Evolutionary conservation across 2,888 invertebrate genomes (phyloP).

Genomic region (Gastrophysa polygoni): DNA sequence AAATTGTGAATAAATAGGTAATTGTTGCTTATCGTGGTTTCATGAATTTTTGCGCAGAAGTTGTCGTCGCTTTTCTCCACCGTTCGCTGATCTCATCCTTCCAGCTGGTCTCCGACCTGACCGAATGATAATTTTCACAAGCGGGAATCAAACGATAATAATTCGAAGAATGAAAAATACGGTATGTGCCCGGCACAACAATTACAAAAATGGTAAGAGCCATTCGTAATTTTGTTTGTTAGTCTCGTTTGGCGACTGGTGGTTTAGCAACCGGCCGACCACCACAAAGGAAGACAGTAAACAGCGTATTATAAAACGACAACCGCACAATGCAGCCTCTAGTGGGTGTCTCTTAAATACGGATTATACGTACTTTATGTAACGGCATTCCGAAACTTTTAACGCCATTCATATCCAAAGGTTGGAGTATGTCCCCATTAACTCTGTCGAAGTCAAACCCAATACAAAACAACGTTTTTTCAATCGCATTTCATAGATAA

Average conservation of each 20-base stretch:
- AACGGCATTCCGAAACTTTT: slow-evolving; percentile 20
- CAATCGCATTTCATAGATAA: too few relatives aligned
- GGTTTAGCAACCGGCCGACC: not conserved
- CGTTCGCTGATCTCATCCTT: too few relatives aligned
- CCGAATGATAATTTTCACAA: too few relatives aligned
- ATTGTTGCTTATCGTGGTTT: too few relatives aligned
- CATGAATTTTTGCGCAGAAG: too few relatives aligned
- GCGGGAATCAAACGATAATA: too few relatives aligned
- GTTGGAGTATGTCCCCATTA: not conserved
- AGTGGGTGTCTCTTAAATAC: slow-evolving; percentile 24
- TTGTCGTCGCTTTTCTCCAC: too few relatives aligned
- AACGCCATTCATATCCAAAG: not conserved
- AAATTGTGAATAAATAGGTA: too few relatives aligned
- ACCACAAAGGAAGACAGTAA: slow-evolving; percentile 7
- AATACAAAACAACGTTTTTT: not conserved
- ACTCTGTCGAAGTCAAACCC: not conserved
- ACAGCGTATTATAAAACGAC: slow-evolving; percentile 3
- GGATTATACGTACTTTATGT: slow-evolving; percentile 29
- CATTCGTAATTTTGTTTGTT: not conserved
- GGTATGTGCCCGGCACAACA: too few relatives aligned
- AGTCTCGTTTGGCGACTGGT: not conserved
- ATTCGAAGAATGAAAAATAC: too few relatives aligned
- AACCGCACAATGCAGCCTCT: slow-evolving; percentile 8
- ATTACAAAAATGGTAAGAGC: not conserved
- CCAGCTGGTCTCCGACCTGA: too few relatives aligned